Evolutionary conservation across 2,888 invertebrate genomes (phyloP), one percentile per base, ranked within the genome.

Genomic region (Aphidoletes aphidimyza): DNA sequence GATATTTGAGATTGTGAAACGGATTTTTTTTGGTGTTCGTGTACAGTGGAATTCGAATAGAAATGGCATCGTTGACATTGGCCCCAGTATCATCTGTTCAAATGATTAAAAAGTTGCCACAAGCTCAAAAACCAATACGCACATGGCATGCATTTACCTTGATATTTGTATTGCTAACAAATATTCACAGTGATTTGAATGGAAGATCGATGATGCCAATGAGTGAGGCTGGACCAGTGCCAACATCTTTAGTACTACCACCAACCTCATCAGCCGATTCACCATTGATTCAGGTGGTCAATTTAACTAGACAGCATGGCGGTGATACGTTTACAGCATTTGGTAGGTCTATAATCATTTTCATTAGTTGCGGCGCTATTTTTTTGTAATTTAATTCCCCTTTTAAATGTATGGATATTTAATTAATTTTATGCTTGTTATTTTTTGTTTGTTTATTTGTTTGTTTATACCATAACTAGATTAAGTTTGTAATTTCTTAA

Each of bases 301-400:
- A 90, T 88, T 88, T 90, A 87, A 90, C 90, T 81, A 88, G 90
- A 87, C 89, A 90, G 86, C 89, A 90, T 88, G 89, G 89, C 86
- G 90, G 90, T 85, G 90, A 90, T 87, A 87, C 89, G 84, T 90
- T 90, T 87, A 88, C 87, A 85, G 88, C 89, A 78, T 88, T 87
- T 86, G 90, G 90, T 90, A 87, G 89, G 89, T 8, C 22, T 54
- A 3, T 54, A 22, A 54, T 54, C 22, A 54, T 54, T 54, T 54
- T 22, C 54, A 54, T 22, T 22, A 54, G n/a, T 6, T 54, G 22
- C 54, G 22, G 54, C 54, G 22, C 22, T 22, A 54, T 22, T 54
- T 54, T 54, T 22, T n/a, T 8, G 22, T n/a, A n/a, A n/a, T n/a
- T n/a, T n/a, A n/a, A n/a, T n/a, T 54, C 2, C 47, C 17, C 8